These are phyloP conservation scores for Clusia tigrina DNA, from an alignment of 2,888 invertebrate species.

Conservation along the genomic window DNA sequence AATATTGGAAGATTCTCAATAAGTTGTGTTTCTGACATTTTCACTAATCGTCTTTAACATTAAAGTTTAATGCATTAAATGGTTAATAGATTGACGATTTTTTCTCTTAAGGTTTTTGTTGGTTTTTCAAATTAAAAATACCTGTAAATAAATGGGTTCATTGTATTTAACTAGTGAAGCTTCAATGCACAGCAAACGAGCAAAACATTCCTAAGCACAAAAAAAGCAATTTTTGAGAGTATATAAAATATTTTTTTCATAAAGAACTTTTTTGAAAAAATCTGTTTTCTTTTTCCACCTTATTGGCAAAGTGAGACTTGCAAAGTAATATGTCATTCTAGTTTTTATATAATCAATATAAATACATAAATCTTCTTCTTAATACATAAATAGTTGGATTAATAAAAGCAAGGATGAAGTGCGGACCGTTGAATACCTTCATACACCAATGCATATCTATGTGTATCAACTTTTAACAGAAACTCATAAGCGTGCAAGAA, in stretches of 20 bases:
- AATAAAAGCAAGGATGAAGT: no score
- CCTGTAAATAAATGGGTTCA: slow-evolving; percentile 29
- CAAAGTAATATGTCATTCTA: no score
- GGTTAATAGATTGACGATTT: neutral
- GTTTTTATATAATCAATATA: no score
- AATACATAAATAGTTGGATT: no score
- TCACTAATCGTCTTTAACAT: neutral
- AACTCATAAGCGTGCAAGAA: no score
- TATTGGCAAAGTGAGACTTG: neutral
- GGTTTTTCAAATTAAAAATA: slow-evolving; percentile 9
- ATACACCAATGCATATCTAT: no score
- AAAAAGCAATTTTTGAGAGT: neutral
- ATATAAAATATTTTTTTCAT: neutral
- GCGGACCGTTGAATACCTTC: no score
- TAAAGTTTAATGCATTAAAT: neutral
- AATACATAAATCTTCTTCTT: no score
- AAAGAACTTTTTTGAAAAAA: neutral
- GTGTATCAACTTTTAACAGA: no score
- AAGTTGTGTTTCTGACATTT: slow-evolving; percentile 28
- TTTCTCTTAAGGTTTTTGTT: neutral
- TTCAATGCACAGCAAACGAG: neutral
- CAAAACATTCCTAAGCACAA: neutral
- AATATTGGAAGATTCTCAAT: neutral
- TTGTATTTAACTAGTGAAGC: neutral
- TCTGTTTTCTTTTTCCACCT: neutral